phyloP scores from a whole-genome alignment of 2,888 invertebrate species.

The Aspidiotus destructor region DNA sequence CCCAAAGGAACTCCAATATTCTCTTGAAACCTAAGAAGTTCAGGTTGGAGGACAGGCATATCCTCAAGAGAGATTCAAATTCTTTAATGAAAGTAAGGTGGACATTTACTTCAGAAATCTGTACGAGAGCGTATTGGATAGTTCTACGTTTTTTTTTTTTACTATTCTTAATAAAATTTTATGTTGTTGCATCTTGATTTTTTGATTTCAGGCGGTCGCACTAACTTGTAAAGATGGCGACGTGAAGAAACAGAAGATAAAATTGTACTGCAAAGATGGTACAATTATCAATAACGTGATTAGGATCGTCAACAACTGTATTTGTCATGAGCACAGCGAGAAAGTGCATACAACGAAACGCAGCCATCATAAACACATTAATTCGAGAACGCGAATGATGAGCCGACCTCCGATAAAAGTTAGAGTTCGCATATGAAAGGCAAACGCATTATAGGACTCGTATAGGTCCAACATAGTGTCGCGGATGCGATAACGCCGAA shows the following conservation, averaged over 20 bases:
- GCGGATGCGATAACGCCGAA: too few relatives aligned
- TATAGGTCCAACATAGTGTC: too few relatives aligned
- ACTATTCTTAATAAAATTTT: not conserved
- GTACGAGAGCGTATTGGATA: too few relatives aligned
- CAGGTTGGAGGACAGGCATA: too few relatives aligned
- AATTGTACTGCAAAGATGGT: conserved; percentile 33
- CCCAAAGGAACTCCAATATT: too few relatives aligned
- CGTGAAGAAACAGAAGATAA: conserved; percentile 28
- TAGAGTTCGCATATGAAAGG: too few relatives aligned
- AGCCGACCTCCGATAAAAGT: not conserved
- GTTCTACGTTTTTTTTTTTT: too few relatives aligned
- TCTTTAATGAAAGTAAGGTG: too few relatives aligned
- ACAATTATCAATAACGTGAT: conserved; percentile 33
- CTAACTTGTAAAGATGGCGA: conserved; percentile 33
- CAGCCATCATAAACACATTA: not conserved
- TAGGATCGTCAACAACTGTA: conserved; percentile 32
- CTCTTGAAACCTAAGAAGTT: too few relatives aligned
- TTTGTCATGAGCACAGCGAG: conserved; percentile 32
- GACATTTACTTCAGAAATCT: too few relatives aligned
- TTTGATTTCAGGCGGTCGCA: conserved; percentile 32
- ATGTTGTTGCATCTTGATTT: not conserved
- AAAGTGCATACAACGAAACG: conserved; percentile 27
- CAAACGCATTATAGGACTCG: too few relatives aligned
- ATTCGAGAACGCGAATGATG: conserved; percentile 7
- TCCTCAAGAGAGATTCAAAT: too few relatives aligned